Evolutionary conservation across 2,113 vertebrate species (phyloP).

Genomic region (Solea senegalensis): DNA sequence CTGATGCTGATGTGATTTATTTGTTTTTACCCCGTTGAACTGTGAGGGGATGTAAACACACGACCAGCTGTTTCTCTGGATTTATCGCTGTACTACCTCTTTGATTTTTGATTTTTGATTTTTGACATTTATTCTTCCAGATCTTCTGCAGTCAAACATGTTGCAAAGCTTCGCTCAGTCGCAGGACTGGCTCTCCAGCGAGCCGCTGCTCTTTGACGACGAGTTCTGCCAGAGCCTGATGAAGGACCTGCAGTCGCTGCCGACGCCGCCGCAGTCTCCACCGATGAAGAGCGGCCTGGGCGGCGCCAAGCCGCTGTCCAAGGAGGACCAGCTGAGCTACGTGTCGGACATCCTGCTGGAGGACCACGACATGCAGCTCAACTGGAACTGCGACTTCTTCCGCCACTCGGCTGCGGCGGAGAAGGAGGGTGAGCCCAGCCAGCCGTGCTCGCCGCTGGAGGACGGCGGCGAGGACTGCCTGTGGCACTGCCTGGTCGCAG

Average conservation of each 20-base stretch:
- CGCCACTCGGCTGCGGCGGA: neutral
- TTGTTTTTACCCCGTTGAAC: neutral
- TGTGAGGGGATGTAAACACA: slow-evolving; percentile 3
- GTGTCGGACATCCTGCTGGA: slow-evolving; percentile 82
- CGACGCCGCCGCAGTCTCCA: slow-evolving; percentile 80
- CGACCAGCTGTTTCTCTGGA: slow-evolving; percentile 39
- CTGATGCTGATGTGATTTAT: slow-evolving; percentile 17
- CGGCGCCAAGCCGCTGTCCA: slow-evolving; percentile 70
- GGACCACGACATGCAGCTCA: slow-evolving; percentile 77
- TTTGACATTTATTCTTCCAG: slow-evolving; percentile 42
- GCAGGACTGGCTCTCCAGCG: slow-evolving; percentile 78
- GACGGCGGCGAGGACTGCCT: slow-evolving; percentile 72
- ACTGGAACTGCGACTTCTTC: slow-evolving; percentile 76
- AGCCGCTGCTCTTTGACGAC: slow-evolving; percentile 83
- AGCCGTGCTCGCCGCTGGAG: slow-evolving; percentile 31
- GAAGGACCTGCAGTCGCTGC: slow-evolving; percentile 80
- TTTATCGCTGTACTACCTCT: neutral
- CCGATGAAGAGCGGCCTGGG: slow-evolving; percentile 65
- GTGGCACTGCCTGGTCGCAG: slow-evolving; percentile 65
- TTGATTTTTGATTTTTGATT: neutral
- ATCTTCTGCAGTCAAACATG: slow-evolving; percentile 65
- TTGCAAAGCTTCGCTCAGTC: slow-evolving; percentile 78
- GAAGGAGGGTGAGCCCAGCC: slow-evolving; percentile 34
- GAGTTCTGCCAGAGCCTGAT: slow-evolving; percentile 81
- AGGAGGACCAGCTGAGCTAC: slow-evolving; percentile 82